phyloP scores from a whole-genome alignment of 2,888 invertebrate genomes.

The Eilema griseolum region DNA sequence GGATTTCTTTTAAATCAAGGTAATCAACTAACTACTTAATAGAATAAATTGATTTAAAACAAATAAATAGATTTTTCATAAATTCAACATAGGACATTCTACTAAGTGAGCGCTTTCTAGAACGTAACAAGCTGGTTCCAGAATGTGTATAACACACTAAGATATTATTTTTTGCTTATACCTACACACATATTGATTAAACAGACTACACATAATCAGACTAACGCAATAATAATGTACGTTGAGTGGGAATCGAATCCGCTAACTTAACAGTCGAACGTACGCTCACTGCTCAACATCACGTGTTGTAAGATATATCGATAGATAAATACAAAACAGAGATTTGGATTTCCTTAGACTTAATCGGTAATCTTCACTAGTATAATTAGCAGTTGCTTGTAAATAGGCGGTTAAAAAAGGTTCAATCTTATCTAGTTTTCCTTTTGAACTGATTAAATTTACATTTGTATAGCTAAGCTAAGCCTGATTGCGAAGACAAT shows the following conservation, averaged over 20 bases:
- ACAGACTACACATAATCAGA: no score
- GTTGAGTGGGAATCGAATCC: background rate
- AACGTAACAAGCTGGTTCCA: background rate
- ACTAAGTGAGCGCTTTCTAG: background rate
- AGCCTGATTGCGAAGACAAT: conserved; percentile 35
- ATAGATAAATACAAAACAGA: background rate
- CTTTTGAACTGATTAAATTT: conserved; percentile 23
- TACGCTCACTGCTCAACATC: no score
- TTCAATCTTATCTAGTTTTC: background rate
- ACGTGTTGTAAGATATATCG: background rate
- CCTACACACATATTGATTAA: no score
- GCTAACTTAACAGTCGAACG: background rate
- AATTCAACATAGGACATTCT: background rate
- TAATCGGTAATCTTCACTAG: background rate
- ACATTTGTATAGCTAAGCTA: conserved; percentile 23
- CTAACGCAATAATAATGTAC: background rate
- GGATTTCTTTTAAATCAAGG: conserved; percentile 5
- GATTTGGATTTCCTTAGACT: background rate
- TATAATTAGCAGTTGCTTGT: background rate
- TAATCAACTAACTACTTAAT: background rate
- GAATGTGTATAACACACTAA: background rate
- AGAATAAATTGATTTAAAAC: background rate
- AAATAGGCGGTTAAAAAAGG: background rate
- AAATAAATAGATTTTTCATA: background rate
- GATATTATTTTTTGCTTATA: no score